Evolutionary conservation across 30 jellyfish, hydroid and myxozoan genomes (phyloP).

Genomic region (Mastigias papua): DNA sequence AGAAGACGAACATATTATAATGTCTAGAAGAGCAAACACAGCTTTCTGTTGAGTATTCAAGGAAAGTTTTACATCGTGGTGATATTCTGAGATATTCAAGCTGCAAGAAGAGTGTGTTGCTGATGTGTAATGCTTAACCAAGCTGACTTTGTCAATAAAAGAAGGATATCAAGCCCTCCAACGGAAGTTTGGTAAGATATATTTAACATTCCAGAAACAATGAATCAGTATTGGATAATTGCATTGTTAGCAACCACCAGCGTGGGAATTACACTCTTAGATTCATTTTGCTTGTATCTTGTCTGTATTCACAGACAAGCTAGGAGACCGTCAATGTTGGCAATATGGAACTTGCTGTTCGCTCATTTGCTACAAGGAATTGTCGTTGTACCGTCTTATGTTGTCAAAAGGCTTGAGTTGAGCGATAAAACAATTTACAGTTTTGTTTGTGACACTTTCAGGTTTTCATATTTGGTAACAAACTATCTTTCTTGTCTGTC

Average conservation of each 20-base stretch:
- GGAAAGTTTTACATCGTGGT: no score
- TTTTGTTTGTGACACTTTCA: conserved; percentile 74
- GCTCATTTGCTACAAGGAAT: conserved; percentile 87
- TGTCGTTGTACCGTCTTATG: conserved; percentile 83
- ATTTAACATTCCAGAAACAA: no score
- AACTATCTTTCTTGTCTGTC: conserved; percentile 82
- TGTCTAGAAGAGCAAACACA: no score
- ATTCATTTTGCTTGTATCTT: conserved; percentile 43
- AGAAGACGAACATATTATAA: no score
- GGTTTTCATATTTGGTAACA: conserved; percentile 85
- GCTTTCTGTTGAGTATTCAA: no score
- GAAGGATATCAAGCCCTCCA: no score
- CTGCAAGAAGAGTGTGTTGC: no score
- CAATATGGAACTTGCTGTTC: conserved; percentile 67
- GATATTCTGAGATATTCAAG: no score
- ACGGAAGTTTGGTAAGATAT: no score
- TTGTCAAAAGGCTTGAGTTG: conserved; percentile 53
- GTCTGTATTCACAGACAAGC: conserved; percentile 7
- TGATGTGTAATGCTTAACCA: no score
- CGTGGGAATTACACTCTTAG: conserved; percentile 5
- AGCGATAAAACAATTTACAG: conserved; percentile 8
- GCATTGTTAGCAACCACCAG: conserved; percentile 21
- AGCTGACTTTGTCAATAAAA: no score
- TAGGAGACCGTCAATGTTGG: conserved; percentile 66
- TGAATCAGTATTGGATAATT: conserved; percentile 12